Percentiles rank a stretch among this genome's conserved stretches.
Conservation (phyloP, 2,797 vertebrate genomes). For the Phataginus tetradactyla region DNA sequence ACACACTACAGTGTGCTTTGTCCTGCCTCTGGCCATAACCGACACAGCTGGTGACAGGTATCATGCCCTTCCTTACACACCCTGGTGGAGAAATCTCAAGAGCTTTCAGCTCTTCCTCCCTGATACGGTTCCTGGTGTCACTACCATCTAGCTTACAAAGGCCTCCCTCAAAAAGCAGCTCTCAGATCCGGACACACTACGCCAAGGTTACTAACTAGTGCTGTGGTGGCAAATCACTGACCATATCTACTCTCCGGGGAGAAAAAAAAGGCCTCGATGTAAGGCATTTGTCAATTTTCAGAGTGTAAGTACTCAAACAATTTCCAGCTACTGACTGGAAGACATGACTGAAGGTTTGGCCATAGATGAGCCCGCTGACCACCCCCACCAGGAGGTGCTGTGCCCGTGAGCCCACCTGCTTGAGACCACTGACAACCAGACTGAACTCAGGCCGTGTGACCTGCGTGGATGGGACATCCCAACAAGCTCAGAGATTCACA, state of each 20-base stretch:
- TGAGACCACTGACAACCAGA: not conserved
- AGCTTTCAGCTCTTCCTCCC: not conserved
- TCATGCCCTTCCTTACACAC: not conserved
- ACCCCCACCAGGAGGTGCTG: not conserved
- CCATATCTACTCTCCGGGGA: not conserved
- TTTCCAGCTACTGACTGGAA: not conserved
- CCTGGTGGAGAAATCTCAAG: not conserved
- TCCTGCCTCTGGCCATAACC: not conserved
- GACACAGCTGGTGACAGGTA: not conserved
- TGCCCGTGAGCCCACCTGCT: not conserved
- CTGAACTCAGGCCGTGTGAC: not conserved
- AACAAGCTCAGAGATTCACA: not conserved
- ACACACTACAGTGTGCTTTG: not conserved
- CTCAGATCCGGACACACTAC: not conserved
- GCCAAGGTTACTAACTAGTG: not conserved
- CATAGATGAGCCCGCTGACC: not conserved
- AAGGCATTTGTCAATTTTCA: not conserved
- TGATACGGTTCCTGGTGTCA: not conserved
- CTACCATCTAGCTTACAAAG: not conserved
- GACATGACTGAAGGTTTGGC: not conserved
- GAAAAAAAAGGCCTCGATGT: not conserved
- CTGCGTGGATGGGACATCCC: not conserved
- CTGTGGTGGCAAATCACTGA: not conserved
- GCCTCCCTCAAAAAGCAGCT: not conserved
- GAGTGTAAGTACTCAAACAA: not conserved